phyloP scores from a whole-genome alignment of 2,113 vertebrate genomes.

The Ornithorhynchus anatinus region DNA sequence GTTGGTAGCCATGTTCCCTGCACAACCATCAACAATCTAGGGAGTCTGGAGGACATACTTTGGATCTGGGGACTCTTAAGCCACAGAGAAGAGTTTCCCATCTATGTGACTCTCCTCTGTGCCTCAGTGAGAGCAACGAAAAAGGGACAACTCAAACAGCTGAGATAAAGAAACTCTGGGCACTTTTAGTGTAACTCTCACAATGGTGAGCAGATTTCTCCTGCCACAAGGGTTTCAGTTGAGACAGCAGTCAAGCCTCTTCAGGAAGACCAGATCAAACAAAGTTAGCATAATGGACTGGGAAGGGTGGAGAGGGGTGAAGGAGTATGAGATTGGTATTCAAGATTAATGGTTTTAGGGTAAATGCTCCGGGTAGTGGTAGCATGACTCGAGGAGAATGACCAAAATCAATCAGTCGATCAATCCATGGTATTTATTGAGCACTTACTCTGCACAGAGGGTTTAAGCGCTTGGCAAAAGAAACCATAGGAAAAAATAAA shows the following conservation, averaged over 20 bases:
- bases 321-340: conserved; percentile 25
- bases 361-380: conserved; percentile 18
- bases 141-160: neutral
- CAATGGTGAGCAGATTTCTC: neutral
- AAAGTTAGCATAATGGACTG: conserved; percentile 13
- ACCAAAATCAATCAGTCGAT: too few species aligned
- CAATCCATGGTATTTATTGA: too few species aligned
- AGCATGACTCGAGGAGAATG: conserved; percentile 35
- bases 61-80: neutral
- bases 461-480: too few species aligned
- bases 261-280: conserved; percentile 1
- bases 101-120: neutral
- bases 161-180: neutral
- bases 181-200: conserved; percentile 1
- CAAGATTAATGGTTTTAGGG: conserved; percentile 36
- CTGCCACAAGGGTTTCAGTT: neutral
- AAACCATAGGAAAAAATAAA: conserved; percentile 15
- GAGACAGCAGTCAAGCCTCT: neutral
- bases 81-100: conserved; percentile 4
- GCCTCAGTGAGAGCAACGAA: conserved; percentile 21
- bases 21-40: too few species aligned
- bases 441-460: too few species aligned
- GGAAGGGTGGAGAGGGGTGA: neutral
- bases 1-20: too few species aligned
- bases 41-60: too few species aligned